Percentiles rank a stretch among this genome's conserved stretches.
Conservation (phyloP, 2,113 vertebrate genomes). For the Pelecanus crispus region DNA sequence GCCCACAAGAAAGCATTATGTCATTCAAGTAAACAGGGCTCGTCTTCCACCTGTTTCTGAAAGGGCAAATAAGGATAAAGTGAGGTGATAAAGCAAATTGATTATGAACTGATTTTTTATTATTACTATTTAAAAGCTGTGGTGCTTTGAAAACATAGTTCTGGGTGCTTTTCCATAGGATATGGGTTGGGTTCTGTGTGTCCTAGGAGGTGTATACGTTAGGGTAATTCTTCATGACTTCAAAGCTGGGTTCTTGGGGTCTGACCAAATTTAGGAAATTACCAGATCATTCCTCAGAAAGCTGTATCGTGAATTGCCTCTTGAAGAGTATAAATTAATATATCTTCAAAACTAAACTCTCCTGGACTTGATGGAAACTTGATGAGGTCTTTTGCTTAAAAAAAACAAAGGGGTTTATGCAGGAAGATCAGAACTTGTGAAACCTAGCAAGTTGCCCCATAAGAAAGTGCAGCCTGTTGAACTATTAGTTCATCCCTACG, state of each 20-base stretch:
- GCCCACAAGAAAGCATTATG: neutral
- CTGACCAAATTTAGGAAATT: neutral
- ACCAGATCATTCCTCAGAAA: neutral
- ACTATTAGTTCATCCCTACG: neutral
- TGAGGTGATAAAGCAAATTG: neutral
- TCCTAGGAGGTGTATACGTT: neutral
- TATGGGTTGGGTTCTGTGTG: neutral
- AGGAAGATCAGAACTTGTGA: neutral
- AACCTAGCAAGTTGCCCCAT: neutral
- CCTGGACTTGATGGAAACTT: neutral
- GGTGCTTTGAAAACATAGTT: neutral
- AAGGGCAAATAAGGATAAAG: neutral
- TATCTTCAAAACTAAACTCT: neutral
- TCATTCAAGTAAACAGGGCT: neutral
- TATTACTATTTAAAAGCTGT: neutral
- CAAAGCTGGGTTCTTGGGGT: neutral
- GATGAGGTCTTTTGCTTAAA: neutral
- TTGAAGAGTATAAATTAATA: neutral
- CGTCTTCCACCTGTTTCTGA: neutral
- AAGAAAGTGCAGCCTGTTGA: neutral
- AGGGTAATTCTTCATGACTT: neutral
- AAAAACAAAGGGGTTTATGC: neutral
- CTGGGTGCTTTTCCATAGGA: neutral
- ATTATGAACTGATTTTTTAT: neutral
- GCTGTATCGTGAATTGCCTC: neutral